phyloP scores from a whole-genome alignment of 2,113 vertebrate genomes.

The Xiphophorus hellerii region DNA sequence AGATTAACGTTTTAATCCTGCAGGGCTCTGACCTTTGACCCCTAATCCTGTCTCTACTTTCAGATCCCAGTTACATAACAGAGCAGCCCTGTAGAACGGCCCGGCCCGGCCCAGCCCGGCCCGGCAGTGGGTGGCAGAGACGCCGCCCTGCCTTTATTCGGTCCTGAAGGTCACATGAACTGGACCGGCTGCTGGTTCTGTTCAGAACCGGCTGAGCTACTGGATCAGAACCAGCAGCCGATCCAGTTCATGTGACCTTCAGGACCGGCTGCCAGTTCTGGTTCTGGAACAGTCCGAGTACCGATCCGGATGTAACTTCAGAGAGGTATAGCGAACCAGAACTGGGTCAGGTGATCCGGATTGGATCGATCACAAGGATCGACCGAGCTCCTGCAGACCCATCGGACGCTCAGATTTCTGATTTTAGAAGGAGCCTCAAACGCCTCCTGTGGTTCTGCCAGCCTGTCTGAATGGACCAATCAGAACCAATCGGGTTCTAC shows the following conservation, averaged over 20 bases:
- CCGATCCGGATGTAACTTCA: not conserved
- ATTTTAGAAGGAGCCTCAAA: not conserved
- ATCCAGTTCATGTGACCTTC: not conserved
- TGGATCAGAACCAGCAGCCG: not conserved
- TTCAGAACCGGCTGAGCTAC: too few relatives aligned
- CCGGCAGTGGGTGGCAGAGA: not conserved
- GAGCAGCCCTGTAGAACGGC: not conserved
- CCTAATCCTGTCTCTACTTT: not conserved
- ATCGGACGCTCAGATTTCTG: not conserved
- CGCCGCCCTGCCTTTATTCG: not conserved
- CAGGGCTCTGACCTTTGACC: not conserved
- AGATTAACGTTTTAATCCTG: conserved; percentile 4
- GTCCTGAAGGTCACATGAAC: not conserved
- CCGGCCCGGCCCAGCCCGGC: not conserved
- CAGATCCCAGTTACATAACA: conserved; percentile 6
- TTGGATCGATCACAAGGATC: not conserved
- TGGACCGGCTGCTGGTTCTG: not conserved
- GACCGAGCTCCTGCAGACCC: too few relatives aligned
- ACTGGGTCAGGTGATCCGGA: not conserved
- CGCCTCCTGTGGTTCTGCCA: not conserved
- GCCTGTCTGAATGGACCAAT: not conserved
- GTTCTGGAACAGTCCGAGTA: not conserved
- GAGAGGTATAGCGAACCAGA: not conserved
- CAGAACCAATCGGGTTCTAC: too few relatives aligned
- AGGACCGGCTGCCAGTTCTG: not conserved